Conservation (phyloP, 2,797 vertebrate species). For the Cossypha niveicapilla region DNA sequence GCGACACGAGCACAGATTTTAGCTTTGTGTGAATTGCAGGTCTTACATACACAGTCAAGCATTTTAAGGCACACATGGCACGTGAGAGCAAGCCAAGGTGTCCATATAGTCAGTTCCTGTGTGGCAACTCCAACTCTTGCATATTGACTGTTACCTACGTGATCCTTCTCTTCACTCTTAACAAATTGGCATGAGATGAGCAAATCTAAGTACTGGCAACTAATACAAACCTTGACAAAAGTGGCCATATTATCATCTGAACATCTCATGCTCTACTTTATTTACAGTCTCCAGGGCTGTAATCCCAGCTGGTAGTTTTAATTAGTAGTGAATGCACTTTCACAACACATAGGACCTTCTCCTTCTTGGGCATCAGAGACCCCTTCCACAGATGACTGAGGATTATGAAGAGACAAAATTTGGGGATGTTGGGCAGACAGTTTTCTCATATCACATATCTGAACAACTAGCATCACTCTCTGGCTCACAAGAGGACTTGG, state of each 20-base stretch:
- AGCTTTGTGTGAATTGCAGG: not conserved
- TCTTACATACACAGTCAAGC: not conserved
- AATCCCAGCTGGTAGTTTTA: constrained; percentile 50
- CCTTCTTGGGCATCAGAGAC: constrained; percentile 16
- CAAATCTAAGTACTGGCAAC: not conserved
- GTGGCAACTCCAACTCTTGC: not conserved
- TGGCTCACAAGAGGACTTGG: constrained; percentile 32
- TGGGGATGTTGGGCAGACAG: not conserved
- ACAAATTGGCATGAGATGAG: not conserved
- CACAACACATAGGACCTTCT: constrained; percentile 43
- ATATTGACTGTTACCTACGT: not conserved
- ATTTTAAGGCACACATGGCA: not conserved
- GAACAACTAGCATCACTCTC: constrained; percentile 6
- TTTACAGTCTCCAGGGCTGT: constrained; percentile 26
- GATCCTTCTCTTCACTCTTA: not conserved
- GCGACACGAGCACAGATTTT: not conserved
- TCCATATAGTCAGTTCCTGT: rapidly evolving
- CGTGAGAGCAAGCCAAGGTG: not conserved
- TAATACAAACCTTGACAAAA: not conserved
- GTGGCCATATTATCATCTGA: constrained; percentile 23
- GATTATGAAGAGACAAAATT: constrained; percentile 25
- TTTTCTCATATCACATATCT: constrained; percentile 7
- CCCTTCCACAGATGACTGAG: constrained; percentile 25
- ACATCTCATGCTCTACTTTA: constrained; percentile 29
- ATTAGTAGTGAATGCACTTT: constrained; percentile 21